A percentile compares a stretch with the other conserved stretches of the same genome.
phyloP scores from a whole-genome alignment of 2,888 invertebrate species.

The Thyatira batis region DNA sequence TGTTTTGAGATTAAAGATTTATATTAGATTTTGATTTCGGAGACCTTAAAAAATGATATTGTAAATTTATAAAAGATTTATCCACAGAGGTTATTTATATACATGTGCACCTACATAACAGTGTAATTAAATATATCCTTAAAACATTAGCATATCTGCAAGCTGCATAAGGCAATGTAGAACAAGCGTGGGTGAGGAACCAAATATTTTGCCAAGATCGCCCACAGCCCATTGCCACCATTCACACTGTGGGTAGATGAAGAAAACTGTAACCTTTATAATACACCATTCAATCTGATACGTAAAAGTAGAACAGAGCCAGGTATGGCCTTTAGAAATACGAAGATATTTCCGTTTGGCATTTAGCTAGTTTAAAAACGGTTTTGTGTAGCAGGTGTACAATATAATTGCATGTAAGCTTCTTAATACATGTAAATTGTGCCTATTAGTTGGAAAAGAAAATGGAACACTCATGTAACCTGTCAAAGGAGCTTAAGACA shows the following conservation, averaged over 20 bases:
- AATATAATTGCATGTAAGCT: too few species aligned
- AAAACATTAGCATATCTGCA: slow-evolving; percentile 23
- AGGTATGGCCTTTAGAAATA: neutral
- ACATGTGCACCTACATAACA: too few species aligned
- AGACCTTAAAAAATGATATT: too few species aligned
- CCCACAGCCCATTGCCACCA: slow-evolving; percentile 48
- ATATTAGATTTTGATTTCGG: too few species aligned
- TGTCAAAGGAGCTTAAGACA: neutral
- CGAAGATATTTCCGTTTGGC: neutral
- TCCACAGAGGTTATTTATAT: too few species aligned
- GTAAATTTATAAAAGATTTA: too few species aligned
- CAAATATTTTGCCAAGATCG: slow-evolving; percentile 56
- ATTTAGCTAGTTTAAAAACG: neutral
- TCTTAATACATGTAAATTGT: too few species aligned
- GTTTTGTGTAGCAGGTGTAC: neutral
- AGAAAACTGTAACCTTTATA: slow-evolving; percentile 50
- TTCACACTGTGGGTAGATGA: slow-evolving; percentile 42
- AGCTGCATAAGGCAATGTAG: slow-evolving; percentile 53
- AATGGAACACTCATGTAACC: neutral
- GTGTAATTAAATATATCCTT: neutral
- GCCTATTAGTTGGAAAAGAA: too few species aligned
- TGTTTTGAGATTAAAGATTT: too few species aligned
- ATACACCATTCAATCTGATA: slow-evolving; percentile 22
- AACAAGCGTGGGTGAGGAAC: slow-evolving; percentile 56
- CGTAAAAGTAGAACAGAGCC: neutral